Evolutionary conservation across 2,797 vertebrate species (phyloP).

Genomic region (Nannoperca obscura): DNA sequence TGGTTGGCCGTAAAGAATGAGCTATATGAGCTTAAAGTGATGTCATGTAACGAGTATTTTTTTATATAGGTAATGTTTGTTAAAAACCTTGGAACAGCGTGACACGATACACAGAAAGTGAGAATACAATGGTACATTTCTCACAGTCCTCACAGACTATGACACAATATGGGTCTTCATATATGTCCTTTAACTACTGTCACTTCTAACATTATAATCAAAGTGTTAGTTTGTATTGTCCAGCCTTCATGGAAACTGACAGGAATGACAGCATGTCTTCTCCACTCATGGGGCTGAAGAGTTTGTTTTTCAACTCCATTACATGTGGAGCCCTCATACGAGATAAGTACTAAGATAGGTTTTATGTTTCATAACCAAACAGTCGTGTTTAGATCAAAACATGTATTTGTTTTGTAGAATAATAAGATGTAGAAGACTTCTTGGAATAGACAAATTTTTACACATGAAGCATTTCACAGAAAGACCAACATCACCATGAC

Average conservation of each 20-base stretch:
- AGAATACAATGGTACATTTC: not conserved
- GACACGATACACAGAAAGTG: not conserved
- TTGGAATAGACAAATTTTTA: conserved; percentile 63
- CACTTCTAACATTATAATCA: not conserved
- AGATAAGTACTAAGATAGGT: conserved; percentile 54
- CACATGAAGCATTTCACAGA: conserved; percentile 57
- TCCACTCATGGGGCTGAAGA: not conserved
- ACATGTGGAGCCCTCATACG: conserved; percentile 63
- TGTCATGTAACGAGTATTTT: not conserved
- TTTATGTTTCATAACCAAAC: conserved; percentile 82
- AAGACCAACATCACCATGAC: conserved; percentile 7
- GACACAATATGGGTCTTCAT: not conserved
- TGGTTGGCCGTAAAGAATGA: not conserved
- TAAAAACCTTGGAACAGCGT: not conserved
- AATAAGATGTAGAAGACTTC: conserved; percentile 73
- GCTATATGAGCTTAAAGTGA: not conserved
- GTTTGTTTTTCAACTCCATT: conserved; percentile 58
- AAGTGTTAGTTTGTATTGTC: not conserved
- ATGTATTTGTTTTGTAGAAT: conserved; percentile 72
- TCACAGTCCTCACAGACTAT: not conserved
- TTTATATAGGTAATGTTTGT: not conserved
- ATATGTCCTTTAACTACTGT: not conserved
- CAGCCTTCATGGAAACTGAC: conserved; percentile 41
- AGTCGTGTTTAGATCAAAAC: conserved; percentile 81
- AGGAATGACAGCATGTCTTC: not conserved